Percentiles rank a stretch among this genome's conserved stretches.
These are phyloP conservation scores for Drosophila seclusa DNA, from an alignment of 2,888 invertebrate genomes.

Conservation along the genomic window DNA sequence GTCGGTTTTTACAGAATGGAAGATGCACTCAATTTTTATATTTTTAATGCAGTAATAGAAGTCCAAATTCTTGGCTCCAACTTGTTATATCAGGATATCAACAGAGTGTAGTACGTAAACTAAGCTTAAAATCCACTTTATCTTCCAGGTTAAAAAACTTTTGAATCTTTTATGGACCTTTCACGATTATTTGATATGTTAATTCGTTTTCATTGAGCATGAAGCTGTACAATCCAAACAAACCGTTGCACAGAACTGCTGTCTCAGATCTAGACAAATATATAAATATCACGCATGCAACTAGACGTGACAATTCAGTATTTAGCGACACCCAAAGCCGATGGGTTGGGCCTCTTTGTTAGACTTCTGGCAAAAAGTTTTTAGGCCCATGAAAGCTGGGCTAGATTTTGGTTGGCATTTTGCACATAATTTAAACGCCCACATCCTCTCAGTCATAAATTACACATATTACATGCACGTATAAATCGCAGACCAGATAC, in stretches of 20 bases:
- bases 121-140: background rate
- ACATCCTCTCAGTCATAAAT: constrained; percentile 77
- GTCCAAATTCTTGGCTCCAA: background rate
- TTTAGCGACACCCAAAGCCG: constrained; percentile 20
- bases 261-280: background rate
- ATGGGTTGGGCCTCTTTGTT: constrained; percentile 20
- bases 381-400: constrained; percentile 29
- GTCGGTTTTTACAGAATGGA: background rate
- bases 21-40: background rate
- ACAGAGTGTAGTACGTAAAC: background rate
- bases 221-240: constrained; percentile 7
- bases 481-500: constrained; percentile 73
- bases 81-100: background rate
- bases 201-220: background rate
- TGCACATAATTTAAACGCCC: constrained; percentile 75
- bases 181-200: background rate
- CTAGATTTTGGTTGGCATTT: constrained; percentile 67
- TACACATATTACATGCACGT: constrained; percentile 80
- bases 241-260: background rate
- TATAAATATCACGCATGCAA: constrained; percentile 15
- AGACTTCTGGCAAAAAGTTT: constrained; percentile 50
- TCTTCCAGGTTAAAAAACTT: background rate
- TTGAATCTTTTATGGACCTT: background rate
- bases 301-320: constrained; percentile 52
- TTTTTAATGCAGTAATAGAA: background rate